phyloP scores from a whole-genome alignment of 2,888 invertebrate genomes.

The Rhagonycha lutea region DNA sequence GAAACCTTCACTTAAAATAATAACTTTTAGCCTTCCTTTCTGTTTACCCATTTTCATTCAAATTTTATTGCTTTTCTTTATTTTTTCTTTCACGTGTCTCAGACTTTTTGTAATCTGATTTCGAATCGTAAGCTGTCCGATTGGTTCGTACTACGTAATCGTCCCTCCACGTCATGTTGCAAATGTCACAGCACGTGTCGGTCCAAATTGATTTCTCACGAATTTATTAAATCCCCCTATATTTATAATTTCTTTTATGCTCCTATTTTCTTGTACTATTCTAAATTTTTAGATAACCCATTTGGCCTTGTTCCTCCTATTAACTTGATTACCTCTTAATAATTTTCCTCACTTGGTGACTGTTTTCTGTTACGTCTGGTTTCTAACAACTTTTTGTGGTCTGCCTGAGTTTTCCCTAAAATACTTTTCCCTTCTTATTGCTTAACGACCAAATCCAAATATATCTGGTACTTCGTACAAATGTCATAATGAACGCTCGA shows the following conservation, averaged over 20 bases:
- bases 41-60: not conserved
- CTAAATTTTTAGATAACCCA: not conserved
- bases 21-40: not conserved
- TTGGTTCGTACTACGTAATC: not conserved
- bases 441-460: not conserved
- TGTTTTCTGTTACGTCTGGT: too few relatives aligned
- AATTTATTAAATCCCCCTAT: not conserved
- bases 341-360: not conserved
- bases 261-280: not conserved
- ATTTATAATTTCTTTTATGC: not conserved
- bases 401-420: not conserved
- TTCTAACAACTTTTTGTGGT: too few relatives aligned
- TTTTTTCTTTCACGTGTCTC: not conserved
- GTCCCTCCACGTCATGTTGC: not conserved
- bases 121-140: not conserved
- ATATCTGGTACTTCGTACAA: not conserved
- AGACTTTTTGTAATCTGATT: not conserved
- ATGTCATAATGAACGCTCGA: not conserved
- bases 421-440: too few relatives aligned
- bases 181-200: not conserved
- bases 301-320: not conserved
- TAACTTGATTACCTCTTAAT: too few relatives aligned
- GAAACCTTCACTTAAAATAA: conserved; percentile 14
- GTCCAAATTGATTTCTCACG: not conserved
- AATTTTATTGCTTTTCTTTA: not conserved